Percentiles rank a stretch among this genome's conserved stretches.
Conservation (phyloP, 2,888 invertebrate genomes). For the Scaptodrosophila latifasciaeformis region DNA sequence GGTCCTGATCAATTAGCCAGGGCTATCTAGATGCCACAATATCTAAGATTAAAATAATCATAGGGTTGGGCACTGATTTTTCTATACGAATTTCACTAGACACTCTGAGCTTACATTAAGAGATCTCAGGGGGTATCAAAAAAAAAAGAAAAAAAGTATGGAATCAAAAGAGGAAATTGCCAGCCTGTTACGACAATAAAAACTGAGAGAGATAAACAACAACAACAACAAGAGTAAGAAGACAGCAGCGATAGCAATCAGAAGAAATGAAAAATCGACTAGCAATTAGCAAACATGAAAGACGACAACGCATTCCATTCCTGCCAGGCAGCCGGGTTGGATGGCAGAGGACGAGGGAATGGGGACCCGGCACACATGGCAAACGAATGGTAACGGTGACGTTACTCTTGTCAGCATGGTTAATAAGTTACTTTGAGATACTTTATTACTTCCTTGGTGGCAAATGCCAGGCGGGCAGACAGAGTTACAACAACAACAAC, state of each 20-base stretch:
- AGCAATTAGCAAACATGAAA: slow-evolving; percentile 69
- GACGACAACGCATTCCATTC: slow-evolving; percentile 20
- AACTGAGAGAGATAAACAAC: too few species aligned
- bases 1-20: too few species aligned
- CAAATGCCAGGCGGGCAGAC: slow-evolving; percentile 30
- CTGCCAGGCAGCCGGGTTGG: slow-evolving; percentile 6
- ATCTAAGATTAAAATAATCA: too few species aligned
- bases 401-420: slow-evolving; percentile 68
- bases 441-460: slow-evolving; percentile 67
- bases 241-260: slow-evolving; percentile 33
- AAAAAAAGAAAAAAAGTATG: too few species aligned
- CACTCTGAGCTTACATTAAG: too few species aligned
- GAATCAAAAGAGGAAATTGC: too few species aligned
- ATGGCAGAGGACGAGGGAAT: slow-evolving; percentile 26
- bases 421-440: slow-evolving; percentile 69
- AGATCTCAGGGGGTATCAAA: too few species aligned
- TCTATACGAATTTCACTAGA: too few species aligned
- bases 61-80: too few species aligned
- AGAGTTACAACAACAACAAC: background rate
- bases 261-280: slow-evolving; percentile 68
- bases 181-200: too few species aligned
- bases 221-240: too few species aligned
- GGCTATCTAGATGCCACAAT: too few species aligned
- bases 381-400: slow-evolving; percentile 22
- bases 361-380: slow-evolving; percentile 43